Evolutionary conservation across 2,113 vertebrate genomes (phyloP).

Genomic region (Nannospalax galili): DNA sequence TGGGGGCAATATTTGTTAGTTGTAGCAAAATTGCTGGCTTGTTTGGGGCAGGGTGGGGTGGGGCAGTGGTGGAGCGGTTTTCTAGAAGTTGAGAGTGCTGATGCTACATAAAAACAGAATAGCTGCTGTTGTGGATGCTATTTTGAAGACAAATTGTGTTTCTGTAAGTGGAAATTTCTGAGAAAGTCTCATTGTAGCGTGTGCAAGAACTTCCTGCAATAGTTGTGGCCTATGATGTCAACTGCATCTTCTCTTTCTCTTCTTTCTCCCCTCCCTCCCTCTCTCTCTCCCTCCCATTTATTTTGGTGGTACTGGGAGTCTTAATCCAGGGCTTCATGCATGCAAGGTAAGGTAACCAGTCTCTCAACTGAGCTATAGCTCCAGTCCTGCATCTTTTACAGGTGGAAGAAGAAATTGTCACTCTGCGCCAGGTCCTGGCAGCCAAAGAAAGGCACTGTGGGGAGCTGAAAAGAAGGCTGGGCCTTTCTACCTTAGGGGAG

Average conservation of each 20-base stretch:
- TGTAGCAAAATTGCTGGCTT: neutral
- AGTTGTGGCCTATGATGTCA: neutral
- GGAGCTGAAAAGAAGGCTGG: conserved; percentile 96
- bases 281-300: too few relatives aligned
- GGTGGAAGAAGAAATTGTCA: conserved; percentile 98
- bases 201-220: neutral
- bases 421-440: conserved; percentile 95
- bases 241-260: neutral
- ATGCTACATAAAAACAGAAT: neutral
- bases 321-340: neutral
- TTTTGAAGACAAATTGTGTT: neutral
- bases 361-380: neutral
- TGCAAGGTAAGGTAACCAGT: neutral
- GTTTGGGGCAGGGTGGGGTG: neutral
- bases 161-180: neutral
- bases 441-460: conserved; percentile 96
- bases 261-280: too few relatives aligned
- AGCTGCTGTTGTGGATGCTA: rapidly evolving
- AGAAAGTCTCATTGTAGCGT: neutral
- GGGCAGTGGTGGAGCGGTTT: neutral
- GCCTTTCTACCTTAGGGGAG: conserved; percentile 92
- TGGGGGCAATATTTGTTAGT: neutral
- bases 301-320: neutral
- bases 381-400: conserved; percentile 67
- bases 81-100: neutral